These are phyloP conservation scores for Parazoanthus darwini DNA, from an alignment of 92 coral and sea anemone species.

Conservation along the genomic window DNA sequence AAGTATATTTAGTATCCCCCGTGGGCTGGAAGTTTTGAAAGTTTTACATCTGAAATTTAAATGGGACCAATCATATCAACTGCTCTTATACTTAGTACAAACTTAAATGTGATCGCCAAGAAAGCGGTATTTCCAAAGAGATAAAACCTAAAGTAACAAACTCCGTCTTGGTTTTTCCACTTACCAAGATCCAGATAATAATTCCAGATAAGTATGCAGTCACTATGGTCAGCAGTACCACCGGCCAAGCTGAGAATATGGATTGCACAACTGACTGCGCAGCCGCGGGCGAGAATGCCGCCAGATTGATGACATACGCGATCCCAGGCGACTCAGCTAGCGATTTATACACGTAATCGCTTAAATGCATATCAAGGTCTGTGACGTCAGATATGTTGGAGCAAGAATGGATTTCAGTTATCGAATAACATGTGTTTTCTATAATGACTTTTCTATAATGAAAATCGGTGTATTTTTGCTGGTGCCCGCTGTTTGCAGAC, in stretches of 20 bases:
- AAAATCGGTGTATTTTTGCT: too few species aligned
- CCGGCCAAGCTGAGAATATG: slow-evolving; percentile 23
- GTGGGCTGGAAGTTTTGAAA: too few species aligned
- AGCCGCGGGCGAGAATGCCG: not conserved
- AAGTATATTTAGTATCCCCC: too few species aligned
- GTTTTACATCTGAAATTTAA: too few species aligned
- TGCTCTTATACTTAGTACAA: too few species aligned
- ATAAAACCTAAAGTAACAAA: too few species aligned
- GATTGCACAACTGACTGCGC: not conserved
- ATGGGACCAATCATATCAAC: too few species aligned
- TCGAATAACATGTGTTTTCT: too few species aligned
- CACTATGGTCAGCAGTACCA: slow-evolving; percentile 18
- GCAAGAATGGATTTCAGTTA: not conserved
- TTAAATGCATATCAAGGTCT: slow-evolving; percentile 4
- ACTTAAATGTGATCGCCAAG: too few species aligned
- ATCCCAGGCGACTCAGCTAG: slow-evolving; percentile 36
- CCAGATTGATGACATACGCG: slow-evolving; percentile 27
- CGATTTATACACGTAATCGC: slow-evolving; percentile 24
- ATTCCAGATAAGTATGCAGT: slow-evolving; percentile 29
- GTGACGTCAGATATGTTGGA: not conserved
- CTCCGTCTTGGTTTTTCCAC: not conserved
- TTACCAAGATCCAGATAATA: slow-evolving; percentile 41
- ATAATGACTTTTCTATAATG: too few species aligned
- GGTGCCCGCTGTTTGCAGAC: too few species aligned
- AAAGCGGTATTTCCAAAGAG: too few species aligned